Evolutionary conservation across 2,888 invertebrate genomes (phyloP), one percentile per base, ranked within the genome.

Genomic region (Drosophila kambysellisi): DNA sequence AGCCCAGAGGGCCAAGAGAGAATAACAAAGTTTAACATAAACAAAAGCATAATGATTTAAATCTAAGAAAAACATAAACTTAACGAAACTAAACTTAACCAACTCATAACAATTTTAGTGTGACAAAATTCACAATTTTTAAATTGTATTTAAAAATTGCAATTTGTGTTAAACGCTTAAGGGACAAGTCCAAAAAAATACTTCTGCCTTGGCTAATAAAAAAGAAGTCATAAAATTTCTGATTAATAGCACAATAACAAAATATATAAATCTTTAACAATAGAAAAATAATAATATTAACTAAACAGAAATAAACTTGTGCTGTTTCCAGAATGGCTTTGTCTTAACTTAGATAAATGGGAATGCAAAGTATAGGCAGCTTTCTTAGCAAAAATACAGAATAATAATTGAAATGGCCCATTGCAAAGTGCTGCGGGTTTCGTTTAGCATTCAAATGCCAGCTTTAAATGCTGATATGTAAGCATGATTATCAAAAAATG

Each of bases 201-300:
- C 66, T 69, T 64, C 51, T 69, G 64, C 61, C 68, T 79, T 81
- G 67, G 89, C 87, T 86, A 82, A 84, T 82, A 87, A 84, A 86
- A 86, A 84, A 89, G 87, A 91, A 89, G 86, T 79, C 77, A 73
- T 76, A 80, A 89, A 81, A 86, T 87, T 91, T 85, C 90, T 84
- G 85, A 79, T 81, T 75, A 88, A 90, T 90, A 91, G 92, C 92
- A 83, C 79, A 85, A 79, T 66, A 83, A 69, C 67, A 85, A 74
- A 75, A 71, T 51, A 50, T 46, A 50, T 43, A 66, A 66, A 54
- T 35, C 30, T 35, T 12, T 33, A 69, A 75, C 68, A 70, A 71
- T 63, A 62, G 48, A 52, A 39, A 43, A 7, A 43, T 8, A 46
- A 15, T 46, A 46, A 39, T 39, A 39, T 37, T 15, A 61, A 53